Conservation (phyloP, 2,113 vertebrate genomes). For the Varanus salvator region DNA sequence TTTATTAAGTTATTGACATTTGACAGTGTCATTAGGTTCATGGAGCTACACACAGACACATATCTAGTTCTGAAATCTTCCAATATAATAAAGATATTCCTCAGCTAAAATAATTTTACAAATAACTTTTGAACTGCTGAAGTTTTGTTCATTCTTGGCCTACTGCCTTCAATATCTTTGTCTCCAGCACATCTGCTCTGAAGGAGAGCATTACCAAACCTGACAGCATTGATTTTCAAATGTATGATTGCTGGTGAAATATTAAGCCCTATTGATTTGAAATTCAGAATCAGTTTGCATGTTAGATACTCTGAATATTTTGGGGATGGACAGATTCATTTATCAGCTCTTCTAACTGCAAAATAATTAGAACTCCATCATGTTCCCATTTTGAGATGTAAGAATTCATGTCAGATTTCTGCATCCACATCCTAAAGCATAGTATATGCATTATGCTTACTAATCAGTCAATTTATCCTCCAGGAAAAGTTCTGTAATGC, state of each 20-base stretch:
- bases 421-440: conserved; percentile 47
- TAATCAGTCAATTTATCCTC: conserved; percentile 61
- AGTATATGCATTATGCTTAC: conserved; percentile 35
- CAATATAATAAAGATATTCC: fast-evolving
- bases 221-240: conserved; percentile 79
- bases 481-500: conserved; percentile 38
- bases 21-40: background rate
- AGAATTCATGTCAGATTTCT: conserved; percentile 51
- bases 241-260: conserved; percentile 76
- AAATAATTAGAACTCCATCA: conserved; percentile 64
- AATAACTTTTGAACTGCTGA: conserved; percentile 50
- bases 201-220: conserved; percentile 48
- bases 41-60: background rate
- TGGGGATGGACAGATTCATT: conserved; percentile 66
- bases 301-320: conserved; percentile 70
- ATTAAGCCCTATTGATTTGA: conserved; percentile 80
- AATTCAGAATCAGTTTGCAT: conserved; percentile 71
- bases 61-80: background rate
- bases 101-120: background rate
- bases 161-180: conserved; percentile 58
- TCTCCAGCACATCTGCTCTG: conserved; percentile 52
- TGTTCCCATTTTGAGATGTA: conserved; percentile 34
- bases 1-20: background rate
- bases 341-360: conserved; percentile 66
- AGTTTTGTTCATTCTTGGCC: conserved; percentile 51